A percentile compares a stretch with the other conserved stretches of the same genome.
These are phyloP conservation scores for Lucifuga dentata DNA, from an alignment of 2,113 vertebrate species.

Conservation along the genomic window DNA sequence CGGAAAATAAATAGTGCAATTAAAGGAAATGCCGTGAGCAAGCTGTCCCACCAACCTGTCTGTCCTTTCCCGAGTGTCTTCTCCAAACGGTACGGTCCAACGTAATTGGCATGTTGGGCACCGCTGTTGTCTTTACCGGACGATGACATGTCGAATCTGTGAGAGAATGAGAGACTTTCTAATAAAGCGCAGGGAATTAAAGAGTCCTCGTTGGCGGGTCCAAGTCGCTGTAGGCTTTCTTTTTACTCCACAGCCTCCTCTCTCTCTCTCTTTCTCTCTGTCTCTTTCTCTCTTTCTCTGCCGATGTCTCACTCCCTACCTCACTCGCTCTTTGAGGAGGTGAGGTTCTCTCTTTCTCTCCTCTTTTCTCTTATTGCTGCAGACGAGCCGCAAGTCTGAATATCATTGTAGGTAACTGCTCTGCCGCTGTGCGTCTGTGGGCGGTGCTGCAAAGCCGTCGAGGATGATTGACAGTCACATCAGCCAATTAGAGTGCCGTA, in stretches of 20 bases:
- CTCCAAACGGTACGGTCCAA: slow-evolving; percentile 99
- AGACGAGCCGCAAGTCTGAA: slow-evolving; percentile 77
- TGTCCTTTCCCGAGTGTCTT: slow-evolving; percentile 99
- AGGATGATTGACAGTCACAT: slow-evolving; percentile 63
- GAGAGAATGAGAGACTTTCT: slow-evolving; percentile 66
- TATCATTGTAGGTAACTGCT: slow-evolving; percentile 75
- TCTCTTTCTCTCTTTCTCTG: slow-evolving; percentile 31
- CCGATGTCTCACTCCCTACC: slow-evolving; percentile 38
- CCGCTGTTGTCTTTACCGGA: slow-evolving; percentile 97
- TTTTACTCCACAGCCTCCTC: slow-evolving; percentile 74
- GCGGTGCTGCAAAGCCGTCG: slow-evolving; percentile 72
- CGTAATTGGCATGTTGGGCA: slow-evolving; percentile 97
- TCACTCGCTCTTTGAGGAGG: slow-evolving; percentile 66
- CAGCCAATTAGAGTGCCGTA: slow-evolving; percentile 60
- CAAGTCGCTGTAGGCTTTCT: slow-evolving; percentile 55
- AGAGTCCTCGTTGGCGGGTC: slow-evolving; percentile 75
- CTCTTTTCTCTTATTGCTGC: slow-evolving; percentile 69
- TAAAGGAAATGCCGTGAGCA: slow-evolving; percentile 28
- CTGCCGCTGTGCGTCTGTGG: slow-evolving; percentile 76
- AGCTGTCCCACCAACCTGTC: slow-evolving; percentile 92
- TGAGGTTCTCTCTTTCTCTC: slow-evolving; percentile 62
- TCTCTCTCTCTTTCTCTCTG: slow-evolving; percentile 31
- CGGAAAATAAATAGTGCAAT: slow-evolving; percentile 48
- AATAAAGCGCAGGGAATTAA: slow-evolving; percentile 67
- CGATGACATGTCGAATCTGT: slow-evolving; percentile 90